Evolutionary conservation across 2,797 vertebrate species (phyloP), one percentile per base, ranked within the genome.

Genomic region (Aphelocoma californica): DNA sequence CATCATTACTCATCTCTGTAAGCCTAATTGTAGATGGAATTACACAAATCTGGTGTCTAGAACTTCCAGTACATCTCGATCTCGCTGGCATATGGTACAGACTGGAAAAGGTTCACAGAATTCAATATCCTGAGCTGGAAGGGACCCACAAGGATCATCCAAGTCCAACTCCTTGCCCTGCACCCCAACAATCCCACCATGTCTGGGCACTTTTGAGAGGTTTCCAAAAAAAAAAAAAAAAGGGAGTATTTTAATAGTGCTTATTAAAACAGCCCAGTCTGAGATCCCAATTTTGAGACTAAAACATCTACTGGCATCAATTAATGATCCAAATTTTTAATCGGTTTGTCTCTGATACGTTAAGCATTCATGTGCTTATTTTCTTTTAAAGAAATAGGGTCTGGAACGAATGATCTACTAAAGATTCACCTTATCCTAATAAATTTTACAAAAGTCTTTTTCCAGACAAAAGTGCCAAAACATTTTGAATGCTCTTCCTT

Each of bases 401-500:
- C 38, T 78, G 38, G 51, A 75, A 56, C 29, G 14, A 66, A 58
- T 18, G 15, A 69, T 47, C 62, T 72, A 15, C 69, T 90, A 31
- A 83, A 71, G 61, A 83, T 64, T 88, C 51, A 70, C 38, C 90
- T 75, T 51, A 47, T n/a, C 77, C 74, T 60, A 84, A 61, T 42
- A 47, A n/a, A 72, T 71, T 91, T 88, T 64, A 91, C 82, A 83
- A 34, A 61, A 92, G 26, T 86, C 45, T 54, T 81, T 95, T 88
- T 86, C 72, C 77, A 94, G 79, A 85, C 4, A 12, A 79, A 89
- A 62, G 86, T 85, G 84, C 86, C 80, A 82, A 87, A 86, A 72
- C 62, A 72, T 75, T 70, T 81, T 20, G 78, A 45, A 78, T 20
- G 23, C 24, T 78, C 64, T 81, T 81, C n/a, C 86, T 79, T 73